Evolutionary conservation across 92 coral and sea anemone genomes (phyloP).

Genomic region (Ricordea florida): DNA sequence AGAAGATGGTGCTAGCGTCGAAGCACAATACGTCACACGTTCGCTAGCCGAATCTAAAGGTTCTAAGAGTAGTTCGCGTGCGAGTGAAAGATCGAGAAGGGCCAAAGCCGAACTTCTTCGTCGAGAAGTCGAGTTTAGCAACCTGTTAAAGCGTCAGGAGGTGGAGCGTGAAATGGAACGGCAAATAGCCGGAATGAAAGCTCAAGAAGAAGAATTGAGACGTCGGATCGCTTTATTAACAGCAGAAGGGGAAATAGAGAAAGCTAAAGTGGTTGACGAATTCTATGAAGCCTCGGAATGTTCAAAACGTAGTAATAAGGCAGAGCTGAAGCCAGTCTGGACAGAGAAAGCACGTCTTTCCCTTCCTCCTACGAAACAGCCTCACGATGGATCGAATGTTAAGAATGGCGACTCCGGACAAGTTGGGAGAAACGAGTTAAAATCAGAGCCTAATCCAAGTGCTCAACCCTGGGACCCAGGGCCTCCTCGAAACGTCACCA

Average conservation of each 20-base stretch:
- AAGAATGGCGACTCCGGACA: too few relatives aligned
- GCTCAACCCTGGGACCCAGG: too few relatives aligned
- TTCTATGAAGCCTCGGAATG: background rate
- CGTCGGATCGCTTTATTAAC: background rate
- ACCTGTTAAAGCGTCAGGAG: background rate
- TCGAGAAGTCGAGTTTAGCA: background rate
- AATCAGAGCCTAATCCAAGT: too few relatives aligned
- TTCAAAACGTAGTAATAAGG: background rate
- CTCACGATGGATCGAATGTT: too few relatives aligned
- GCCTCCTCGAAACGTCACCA: too few relatives aligned
- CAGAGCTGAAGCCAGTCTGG: too few relatives aligned
- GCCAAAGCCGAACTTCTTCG: background rate
- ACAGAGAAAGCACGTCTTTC: too few relatives aligned
- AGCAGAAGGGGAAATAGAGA: slow-evolving; percentile 9
- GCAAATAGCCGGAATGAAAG: slow-evolving; percentile 6
- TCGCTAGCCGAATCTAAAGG: background rate
- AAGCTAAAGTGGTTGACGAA: slow-evolving; percentile 1
- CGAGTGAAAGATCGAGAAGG: background rate
- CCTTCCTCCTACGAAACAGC: too few relatives aligned
- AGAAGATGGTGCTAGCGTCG: background rate
- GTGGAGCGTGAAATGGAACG: slow-evolving; percentile 11
- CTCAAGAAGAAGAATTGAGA: slow-evolving; percentile 6
- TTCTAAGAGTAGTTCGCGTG: background rate
- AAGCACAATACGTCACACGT: background rate
- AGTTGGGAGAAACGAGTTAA: too few relatives aligned